Conservation (phyloP, 64 coral and sea anemone species). For the Stichodactyla mertensii region DNA sequence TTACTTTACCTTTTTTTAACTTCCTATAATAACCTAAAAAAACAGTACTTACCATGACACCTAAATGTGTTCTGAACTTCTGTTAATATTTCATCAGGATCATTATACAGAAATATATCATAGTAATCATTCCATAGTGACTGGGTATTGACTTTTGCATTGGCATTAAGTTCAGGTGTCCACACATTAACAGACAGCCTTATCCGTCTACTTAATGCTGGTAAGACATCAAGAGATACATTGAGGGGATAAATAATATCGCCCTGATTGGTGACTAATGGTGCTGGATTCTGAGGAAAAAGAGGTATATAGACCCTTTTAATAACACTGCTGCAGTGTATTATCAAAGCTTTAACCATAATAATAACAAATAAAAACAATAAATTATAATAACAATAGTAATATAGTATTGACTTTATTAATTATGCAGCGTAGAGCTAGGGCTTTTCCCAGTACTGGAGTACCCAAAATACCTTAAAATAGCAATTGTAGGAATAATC, state of each 20-base stretch:
- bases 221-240: constrained; percentile 63
- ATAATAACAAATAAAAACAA: no score
- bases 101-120: constrained; percentile 52
- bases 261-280: constrained; percentile 59
- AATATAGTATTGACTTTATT: no score
- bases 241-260: constrained; percentile 84
- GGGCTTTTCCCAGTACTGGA: no score
- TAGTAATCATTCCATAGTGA: constrained; percentile 23
- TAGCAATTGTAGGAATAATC: no score
- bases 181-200: constrained; percentile 88
- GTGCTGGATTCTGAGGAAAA: constrained; percentile 11
- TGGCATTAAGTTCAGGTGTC: constrained; percentile 71
- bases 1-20: no score
- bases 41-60: constrained; percentile 60
- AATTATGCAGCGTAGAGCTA: no score
- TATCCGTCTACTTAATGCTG: constrained; percentile 69
- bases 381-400: no score
- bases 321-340: no score
- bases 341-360: no score
- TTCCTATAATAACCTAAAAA: no score
- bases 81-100: constrained; percentile 63
- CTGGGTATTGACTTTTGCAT: constrained; percentile 19
- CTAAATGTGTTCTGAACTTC: constrained; percentile 64
- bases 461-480: no score
- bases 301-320: not conserved